Evolutionary conservation across 2,113 vertebrate genomes (phyloP), one percentile per base, ranked within the genome.

Genomic region (Heterotilapia buettikoferi): DNA sequence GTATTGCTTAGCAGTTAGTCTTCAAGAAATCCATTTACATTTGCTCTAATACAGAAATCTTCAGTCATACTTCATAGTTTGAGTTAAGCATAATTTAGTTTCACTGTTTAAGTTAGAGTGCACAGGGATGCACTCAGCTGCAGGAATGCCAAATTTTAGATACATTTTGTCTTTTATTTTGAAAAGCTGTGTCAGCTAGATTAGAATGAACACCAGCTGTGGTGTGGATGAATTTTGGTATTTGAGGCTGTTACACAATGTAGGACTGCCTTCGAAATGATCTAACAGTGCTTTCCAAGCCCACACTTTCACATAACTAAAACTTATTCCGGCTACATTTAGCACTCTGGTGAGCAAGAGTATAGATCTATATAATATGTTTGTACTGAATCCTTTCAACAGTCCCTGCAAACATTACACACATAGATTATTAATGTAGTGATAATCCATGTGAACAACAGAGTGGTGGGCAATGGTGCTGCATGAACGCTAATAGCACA

Each of bases 321-420:
- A 86, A 89, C 89, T 78, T 79, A 52, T 68, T 80, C 5, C 9
- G 10, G 66, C 18, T 66, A 81, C 82, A 79, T 92, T 91, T 9
- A 78, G 81, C 88, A 93, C 88, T 96, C 91, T 96, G 29, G 33
- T 79, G 81, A 82, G 38, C 38, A 45, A n/a, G 50, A 19, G 29
- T 68, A 57, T 84, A 31, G 66, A n/a, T 43, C 57, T 36, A 68
- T 50, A 83, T 66, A 92, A 94, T 94, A 93, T 96, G 96, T 95
- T 47, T 56, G 93, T 94, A 93, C 90, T 93, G 94, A 92, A 84
- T 66, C 31, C 33, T 63, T 83, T 93, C 10, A 53, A 68, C 31
- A 53, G 53, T 13, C 19, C 43, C 38, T n/a, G 36, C 26, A 14
- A 45, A 66, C 52, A 73, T 38, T 59, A 85, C 57, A 84, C 53